These are phyloP conservation scores for Smittia aterrima DNA, from an alignment of 2,888 invertebrate genomes.

Conservation along the genomic window DNA sequence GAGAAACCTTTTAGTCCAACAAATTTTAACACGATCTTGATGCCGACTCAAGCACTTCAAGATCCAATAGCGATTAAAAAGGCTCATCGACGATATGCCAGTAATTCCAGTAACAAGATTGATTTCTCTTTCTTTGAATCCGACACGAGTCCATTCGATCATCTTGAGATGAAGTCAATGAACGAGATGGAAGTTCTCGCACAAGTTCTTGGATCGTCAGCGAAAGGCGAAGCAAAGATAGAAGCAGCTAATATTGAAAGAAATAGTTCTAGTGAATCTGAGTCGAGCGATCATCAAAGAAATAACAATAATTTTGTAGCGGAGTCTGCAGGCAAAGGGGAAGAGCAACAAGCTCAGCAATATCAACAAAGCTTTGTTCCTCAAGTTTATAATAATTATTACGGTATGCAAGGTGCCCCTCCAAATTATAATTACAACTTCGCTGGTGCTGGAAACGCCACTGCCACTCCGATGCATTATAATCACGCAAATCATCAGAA, in stretches of 20 bases:
- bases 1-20: conserved; percentile 42
- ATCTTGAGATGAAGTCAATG: conserved; percentile 85
- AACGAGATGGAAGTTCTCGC: conserved; percentile 90
- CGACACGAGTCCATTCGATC: conserved; percentile 91
- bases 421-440: background rate
- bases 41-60: conserved; percentile 47
- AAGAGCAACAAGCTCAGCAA: background rate
- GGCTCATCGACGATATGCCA: conserved; percentile 43
- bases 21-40: conserved; percentile 52
- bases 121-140: conserved; percentile 81
- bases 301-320: background rate
- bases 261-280: conserved; percentile 36
- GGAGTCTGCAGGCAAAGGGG: background rate
- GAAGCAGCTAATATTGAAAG: conserved; percentile 27
- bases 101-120: conserved; percentile 46
- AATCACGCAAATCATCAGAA: background rate
- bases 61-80: conserved; percentile 9
- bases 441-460: background rate
- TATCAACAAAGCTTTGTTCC: conserved; percentile 6
- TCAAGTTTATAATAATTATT: conserved; percentile 22
- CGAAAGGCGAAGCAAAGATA: background rate
- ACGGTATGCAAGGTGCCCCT: background rate
- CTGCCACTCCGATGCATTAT: background rate
- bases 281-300: conserved; percentile 30
- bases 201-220: conserved; percentile 60